These are phyloP conservation scores for Stenotaenia linearis DNA, from an alignment of 2,888 invertebrate genomes.

Conservation along the genomic window DNA sequence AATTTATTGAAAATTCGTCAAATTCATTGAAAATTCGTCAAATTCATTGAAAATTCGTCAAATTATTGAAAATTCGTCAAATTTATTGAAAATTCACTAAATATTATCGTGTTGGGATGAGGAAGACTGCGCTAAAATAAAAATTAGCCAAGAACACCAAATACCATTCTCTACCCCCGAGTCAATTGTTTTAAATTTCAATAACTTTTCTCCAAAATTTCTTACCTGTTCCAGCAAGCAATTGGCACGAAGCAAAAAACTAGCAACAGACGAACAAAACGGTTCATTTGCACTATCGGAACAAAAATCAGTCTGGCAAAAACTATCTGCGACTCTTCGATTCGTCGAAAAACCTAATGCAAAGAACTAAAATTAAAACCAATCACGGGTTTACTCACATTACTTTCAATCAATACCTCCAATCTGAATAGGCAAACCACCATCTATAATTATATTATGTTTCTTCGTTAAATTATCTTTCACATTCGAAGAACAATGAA, in stretches of 20 bases:
- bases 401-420: background rate
- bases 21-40: no score
- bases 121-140: no score
- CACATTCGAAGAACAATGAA: background rate
- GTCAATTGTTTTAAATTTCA: no score
- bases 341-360: background rate
- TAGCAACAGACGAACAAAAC: slow-evolving; percentile 28
- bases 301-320: slow-evolving; percentile 26
- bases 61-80: no score
- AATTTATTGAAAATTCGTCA: no score
- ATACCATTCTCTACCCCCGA: no score
- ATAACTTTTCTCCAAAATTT: no score
- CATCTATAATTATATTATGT: background rate
- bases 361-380: background rate
- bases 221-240: slow-evolving; percentile 30
- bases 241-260: slow-evolving; percentile 26
- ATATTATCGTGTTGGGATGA: no score
- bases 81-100: no score
- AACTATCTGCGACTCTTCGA: background rate
- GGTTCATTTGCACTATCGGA: background rate
- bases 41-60: no score
- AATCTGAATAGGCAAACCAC: background rate
- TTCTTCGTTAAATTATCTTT: background rate
- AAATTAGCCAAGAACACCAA: no score
- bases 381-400: no score